Evolutionary conservation across 2,113 vertebrate genomes (phyloP).

Genomic region (Gallinago media): DNA sequence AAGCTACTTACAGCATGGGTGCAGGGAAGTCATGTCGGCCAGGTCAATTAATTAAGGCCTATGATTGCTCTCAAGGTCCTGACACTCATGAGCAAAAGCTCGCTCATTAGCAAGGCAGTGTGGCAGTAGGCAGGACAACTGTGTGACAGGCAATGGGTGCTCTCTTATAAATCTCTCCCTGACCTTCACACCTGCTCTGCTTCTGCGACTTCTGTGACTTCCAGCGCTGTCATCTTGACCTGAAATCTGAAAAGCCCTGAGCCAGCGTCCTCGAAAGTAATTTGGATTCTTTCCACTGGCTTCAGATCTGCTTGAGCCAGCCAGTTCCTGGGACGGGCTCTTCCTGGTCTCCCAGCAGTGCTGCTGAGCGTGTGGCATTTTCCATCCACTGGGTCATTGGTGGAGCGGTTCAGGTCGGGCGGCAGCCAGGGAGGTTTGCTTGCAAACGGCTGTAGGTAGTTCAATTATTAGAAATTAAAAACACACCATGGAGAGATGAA

Average conservation of each 20-base stretch:
- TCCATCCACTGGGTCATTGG: neutral
- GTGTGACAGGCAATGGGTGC: neutral
- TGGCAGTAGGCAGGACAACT: neutral
- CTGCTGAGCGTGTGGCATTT: rapidly evolving
- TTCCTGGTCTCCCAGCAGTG: neutral
- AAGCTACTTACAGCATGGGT: neutral
- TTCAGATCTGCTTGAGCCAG: neutral
- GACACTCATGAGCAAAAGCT: neutral
- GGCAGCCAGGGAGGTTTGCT: neutral
- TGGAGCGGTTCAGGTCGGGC: neutral
- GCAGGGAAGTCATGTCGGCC: neutral
- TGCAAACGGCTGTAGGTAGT: neutral
- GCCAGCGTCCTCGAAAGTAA: conserved; percentile 3
- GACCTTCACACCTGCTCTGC: conserved; percentile 14
- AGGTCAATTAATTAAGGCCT: neutral
- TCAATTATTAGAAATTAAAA: conserved; percentile 31
- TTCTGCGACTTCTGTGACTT: neutral
- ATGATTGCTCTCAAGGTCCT: neutral
- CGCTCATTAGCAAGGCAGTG: neutral
- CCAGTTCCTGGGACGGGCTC: neutral
- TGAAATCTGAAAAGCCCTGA: neutral
- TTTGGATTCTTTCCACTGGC: conserved; percentile 50
- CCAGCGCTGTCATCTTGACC: neutral
- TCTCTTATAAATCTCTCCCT: neutral
- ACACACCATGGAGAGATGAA: neutral